Conservation (phyloP, 2,113 vertebrate genomes). For the Cebus imitator region DNA sequence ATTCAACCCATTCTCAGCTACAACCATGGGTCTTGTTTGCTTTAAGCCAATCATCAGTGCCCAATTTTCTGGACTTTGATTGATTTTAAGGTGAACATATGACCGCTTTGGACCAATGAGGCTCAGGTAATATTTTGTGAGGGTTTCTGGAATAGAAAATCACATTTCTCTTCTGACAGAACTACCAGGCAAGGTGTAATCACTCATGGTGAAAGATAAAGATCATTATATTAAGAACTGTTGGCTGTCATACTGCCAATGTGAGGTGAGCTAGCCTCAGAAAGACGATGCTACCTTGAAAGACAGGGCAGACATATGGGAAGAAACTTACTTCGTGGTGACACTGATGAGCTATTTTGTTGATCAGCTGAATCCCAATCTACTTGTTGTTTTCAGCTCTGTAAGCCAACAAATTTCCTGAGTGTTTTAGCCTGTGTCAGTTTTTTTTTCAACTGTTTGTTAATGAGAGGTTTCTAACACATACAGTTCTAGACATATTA, state of each 20-base stretch:
- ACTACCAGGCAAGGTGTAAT: background rate
- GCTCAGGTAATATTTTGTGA: background rate
- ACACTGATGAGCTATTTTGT: background rate
- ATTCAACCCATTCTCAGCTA: background rate
- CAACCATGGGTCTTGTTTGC: background rate
- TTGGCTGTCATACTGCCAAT: background rate
- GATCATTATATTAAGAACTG: background rate
- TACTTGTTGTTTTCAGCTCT: background rate
- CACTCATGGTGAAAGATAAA: background rate
- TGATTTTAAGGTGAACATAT: background rate
- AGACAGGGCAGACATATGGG: background rate
- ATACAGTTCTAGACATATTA: background rate
- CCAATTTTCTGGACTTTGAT: background rate
- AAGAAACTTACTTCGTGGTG: background rate
- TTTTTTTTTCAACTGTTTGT: background rate
- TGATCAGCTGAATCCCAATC: background rate
- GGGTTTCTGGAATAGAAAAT: background rate
- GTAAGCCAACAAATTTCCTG: background rate
- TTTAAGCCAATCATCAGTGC: background rate
- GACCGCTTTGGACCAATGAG: background rate
- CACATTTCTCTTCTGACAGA: background rate
- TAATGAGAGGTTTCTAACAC: background rate
- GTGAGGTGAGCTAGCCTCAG: too few relatives aligned
- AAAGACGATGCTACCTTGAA: background rate
- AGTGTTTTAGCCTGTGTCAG: background rate